Base-by-base conservation (phyloP, 2,113 vertebrate genomes). In the Calidris pygmaea region DNA sequence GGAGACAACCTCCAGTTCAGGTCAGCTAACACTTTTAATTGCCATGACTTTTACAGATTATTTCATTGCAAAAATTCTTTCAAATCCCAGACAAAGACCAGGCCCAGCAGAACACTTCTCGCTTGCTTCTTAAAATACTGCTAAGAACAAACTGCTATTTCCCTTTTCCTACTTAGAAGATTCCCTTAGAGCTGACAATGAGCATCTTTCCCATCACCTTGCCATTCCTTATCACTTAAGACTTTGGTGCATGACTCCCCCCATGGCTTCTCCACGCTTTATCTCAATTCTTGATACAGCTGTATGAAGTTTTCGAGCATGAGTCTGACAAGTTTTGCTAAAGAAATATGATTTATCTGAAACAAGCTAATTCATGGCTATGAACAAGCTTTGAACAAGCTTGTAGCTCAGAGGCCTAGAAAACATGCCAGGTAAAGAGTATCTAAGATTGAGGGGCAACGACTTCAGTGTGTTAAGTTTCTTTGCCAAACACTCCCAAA, bases 1-100 rank as follows among this genome's bases (percentile, higher is more conserved):
- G 12, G 3, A 32, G 7, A 34, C 22, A 85, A 43, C 30, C 43
- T 65, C 16, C n/a, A 41, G 12, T 19, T 84, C 21, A 50, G 37
- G 15, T 47, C 34, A 55, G 24, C 12, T 19, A 47, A 62, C 35
- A 11, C 12, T 56, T 78, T 41, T 22, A 55, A 68, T 3, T 63
- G 18, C 1, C 0, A 52, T 45, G 34, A 30, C 8, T 29, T 43
- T 16, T 37, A 73, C 24, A 67, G 32, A 50, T 10, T 1, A 3
- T 60, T 88, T 43, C 6, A 56, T 1, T 27, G 21, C 18, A 71
- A 55, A 73, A 66, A 30, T 35, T 58, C 32, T 76, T 83, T 45
- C 34, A 74, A 79, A 85, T 29, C 18, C 60, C 55, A 30, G 65
- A 50, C 12, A 81, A 77, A 75, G 26, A 63, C 19, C 12, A 43